Evolutionary conservation across 2,888 invertebrate species (phyloP).

Genomic region (Ctena decussata): DNA sequence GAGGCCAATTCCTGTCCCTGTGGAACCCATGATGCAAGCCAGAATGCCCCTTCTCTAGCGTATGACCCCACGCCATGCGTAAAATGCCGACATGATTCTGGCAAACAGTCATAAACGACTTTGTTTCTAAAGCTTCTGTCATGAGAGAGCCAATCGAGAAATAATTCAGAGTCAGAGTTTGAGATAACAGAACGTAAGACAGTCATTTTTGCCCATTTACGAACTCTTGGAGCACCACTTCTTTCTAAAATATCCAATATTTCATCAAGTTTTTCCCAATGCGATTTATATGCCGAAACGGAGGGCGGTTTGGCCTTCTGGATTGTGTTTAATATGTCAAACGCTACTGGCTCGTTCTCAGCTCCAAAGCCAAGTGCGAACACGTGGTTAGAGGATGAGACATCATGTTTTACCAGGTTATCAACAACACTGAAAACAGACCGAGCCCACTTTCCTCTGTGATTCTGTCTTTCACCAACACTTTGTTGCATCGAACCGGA

Average conservation of each 20-base stretch:
- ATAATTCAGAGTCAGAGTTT: background rate
- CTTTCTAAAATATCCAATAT: background rate
- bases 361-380: background rate
- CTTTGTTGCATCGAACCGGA: slow-evolving; percentile 22
- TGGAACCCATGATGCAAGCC: no score
- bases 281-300: background rate
- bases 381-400: background rate
- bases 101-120: slow-evolving; percentile 7
- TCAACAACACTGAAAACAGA: no score
- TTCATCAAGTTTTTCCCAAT: background rate
- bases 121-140: background rate
- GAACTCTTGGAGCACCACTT: no score
- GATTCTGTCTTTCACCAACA: background rate
- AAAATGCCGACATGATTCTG: background rate
- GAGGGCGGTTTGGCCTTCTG: background rate
- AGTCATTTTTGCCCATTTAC: no score
- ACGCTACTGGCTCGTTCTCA: background rate
- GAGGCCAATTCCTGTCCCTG: background rate
- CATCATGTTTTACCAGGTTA: slow-evolving; percentile 7
- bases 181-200: background rate
- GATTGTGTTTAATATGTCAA: background rate
- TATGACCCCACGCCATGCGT: no score
- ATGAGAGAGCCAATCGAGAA: background rate
- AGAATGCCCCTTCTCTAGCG: no score
- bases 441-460: background rate